Conservation (phyloP, 1,140 invertebrate species). For the Pantala flavescens region DNA sequence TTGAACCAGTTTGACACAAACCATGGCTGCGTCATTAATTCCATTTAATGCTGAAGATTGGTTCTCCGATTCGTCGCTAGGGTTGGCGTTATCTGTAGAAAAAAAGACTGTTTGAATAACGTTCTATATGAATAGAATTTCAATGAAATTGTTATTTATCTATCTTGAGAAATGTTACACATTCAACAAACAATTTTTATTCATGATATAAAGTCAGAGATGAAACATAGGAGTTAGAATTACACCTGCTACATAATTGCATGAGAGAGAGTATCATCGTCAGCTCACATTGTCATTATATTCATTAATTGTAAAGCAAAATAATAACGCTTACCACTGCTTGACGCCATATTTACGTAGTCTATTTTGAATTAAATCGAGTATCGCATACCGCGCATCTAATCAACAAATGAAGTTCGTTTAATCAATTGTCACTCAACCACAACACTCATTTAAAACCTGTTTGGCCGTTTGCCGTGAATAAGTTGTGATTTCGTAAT, state of each 20-base stretch:
- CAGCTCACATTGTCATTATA: not conserved
- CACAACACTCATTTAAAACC: too few species aligned
- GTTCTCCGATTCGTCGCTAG: not conserved
- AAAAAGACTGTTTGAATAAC: not conserved
- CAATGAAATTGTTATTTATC: not conserved
- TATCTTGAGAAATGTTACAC: not conserved
- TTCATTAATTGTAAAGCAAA: not conserved
- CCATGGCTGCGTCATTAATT: conserved; percentile 1
- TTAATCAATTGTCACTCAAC: too few species aligned
- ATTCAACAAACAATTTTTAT: not conserved
- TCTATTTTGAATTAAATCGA: not conserved
- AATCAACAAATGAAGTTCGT: not conserved
- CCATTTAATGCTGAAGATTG: not conserved
- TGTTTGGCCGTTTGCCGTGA: not conserved
- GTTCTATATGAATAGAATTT: not conserved
- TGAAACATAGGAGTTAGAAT: not conserved
- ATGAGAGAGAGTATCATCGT: not conserved
- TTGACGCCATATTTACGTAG: not conserved
- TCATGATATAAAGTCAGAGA: not conserved
- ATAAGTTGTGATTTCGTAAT: not conserved
- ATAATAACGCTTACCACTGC: not conserved
- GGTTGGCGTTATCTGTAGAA: not conserved
- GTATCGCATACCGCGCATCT: not conserved
- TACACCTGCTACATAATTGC: not conserved
- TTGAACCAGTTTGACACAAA: not conserved